Percentiles rank a stretch among this genome's conserved stretches.
Evolutionary conservation across 2,797 vertebrate species (phyloP).

Genomic region (Percopsis omiscomaycus): DNA sequence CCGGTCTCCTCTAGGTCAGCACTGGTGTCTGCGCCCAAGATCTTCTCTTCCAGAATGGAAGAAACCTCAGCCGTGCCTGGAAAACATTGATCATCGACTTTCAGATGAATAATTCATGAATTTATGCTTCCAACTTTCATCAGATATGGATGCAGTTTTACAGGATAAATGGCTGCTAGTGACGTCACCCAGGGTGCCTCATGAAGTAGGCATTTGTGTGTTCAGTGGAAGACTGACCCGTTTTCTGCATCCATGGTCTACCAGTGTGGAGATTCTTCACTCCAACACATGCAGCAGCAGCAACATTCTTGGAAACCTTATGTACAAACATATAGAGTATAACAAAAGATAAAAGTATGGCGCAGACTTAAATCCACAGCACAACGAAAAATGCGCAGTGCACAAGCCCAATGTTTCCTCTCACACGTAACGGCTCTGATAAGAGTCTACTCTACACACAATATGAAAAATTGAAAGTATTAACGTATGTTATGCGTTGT

Average conservation of each 20-base stretch:
- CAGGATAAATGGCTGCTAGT: background rate
- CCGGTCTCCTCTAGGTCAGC: constrained; percentile 94
- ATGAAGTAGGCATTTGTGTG: background rate
- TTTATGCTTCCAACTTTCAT: background rate
- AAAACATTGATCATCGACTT: background rate
- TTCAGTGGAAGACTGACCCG: constrained; percentile 72
- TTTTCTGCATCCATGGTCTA: constrained; percentile 83
- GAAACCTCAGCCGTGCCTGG: constrained; percentile 91
- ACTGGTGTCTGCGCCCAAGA: constrained; percentile 89
- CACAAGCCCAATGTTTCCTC: no score
- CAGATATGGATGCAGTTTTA: background rate
- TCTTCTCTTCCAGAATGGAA: constrained; percentile 94
- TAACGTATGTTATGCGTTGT: background rate
- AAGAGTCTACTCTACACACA: background rate
- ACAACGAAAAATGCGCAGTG: background rate
- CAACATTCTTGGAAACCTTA: constrained; percentile 88
- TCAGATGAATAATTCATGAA: background rate
- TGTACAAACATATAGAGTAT: background rate
- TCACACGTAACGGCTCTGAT: background rate
- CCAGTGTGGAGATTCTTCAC: constrained; percentile 86
- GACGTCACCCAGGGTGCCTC: background rate
- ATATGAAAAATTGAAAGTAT: background rate
- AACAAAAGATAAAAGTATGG: background rate
- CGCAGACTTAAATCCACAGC: background rate
- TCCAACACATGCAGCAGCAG: constrained; percentile 86